Evolutionary conservation across 2,888 invertebrate genomes (phyloP), one percentile per base, ranked within the genome.

Genomic region (Aphodius sticticus): DNA sequence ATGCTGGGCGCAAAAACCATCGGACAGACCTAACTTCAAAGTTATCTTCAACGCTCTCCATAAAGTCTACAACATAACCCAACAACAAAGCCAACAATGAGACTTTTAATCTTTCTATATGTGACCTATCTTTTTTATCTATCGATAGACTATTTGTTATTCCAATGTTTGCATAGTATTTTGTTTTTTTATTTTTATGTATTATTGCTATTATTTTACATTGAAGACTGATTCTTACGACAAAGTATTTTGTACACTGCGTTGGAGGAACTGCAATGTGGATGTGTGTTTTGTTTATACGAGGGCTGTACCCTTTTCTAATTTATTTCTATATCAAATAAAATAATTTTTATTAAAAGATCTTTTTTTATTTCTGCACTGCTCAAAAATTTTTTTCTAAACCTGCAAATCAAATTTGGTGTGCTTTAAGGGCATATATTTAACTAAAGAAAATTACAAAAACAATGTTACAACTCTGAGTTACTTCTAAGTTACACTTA

Each of bases 1-100:
- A 84, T 98, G 98, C 89, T 99, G 98, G 97, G 95, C 95, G 86
- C 93, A 94, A 84, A 96, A 96, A 87, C 96, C 98, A 0, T 91
- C 92, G 81, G 94, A 95, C 85, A 92, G 98, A 81, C 98, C 98
- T 9, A 93, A 95, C 85, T 99, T 99, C 89, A 92, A 94, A 85
- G 92, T 93, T 80, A 95, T 96, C 85, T 94, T 95, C 87, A 95
- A 96, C 86, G 94, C 95, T 79, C 91, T 97, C 53, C 85, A 86
- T 26, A 87, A 87, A 79, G 87, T 89, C 81, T 85, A 87, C 82
- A 85, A 86, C 71, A 87, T 86, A 83, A 26, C 26, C 26, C 26
- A 26, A 26, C 26, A 26, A 26, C 77, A 77, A 37, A 26, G 69
- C 36, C 81, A 74, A 9, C 74, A 26, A 36, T 74, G 37, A 74